Conservation (phyloP, 1,140 invertebrate species). For the Atta texana region DNA sequence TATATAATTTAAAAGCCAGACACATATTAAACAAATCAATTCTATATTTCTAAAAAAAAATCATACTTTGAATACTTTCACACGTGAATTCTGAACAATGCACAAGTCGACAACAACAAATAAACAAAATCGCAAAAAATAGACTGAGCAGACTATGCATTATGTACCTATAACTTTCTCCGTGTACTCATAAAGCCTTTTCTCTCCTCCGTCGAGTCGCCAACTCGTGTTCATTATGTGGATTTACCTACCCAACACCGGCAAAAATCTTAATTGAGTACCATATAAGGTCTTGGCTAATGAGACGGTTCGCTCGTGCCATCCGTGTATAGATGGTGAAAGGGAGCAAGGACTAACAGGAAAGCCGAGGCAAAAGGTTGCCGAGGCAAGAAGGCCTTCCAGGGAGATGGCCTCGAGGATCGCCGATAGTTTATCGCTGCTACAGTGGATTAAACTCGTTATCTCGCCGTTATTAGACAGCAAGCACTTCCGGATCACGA, state of each 20-base stretch:
- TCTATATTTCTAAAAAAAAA: background rate
- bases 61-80: background rate
- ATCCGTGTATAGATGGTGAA: conserved; percentile 70
- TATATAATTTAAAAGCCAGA: background rate
- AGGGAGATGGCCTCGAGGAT: conserved; percentile 23
- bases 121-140: background rate
- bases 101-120: background rate
- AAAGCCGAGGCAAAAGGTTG: conserved; percentile 69
- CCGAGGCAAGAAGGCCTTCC: conserved; percentile 26
- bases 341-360: conserved; percentile 65
- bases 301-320: conserved; percentile 74
- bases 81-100: no score
- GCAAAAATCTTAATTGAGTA: conserved; percentile 75
- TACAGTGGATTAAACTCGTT: conserved; percentile 53
- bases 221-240: conserved; percentile 62
- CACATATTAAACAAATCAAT: background rate
- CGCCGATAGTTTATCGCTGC: conserved; percentile 56
- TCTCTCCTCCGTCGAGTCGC: conserved; percentile 34
- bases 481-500: background rate
- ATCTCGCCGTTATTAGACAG: conserved; percentile 30
- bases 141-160: background rate
- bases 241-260: conserved; percentile 66
- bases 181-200: background rate
- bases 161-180: conserved; percentile 48
- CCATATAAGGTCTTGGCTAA: conserved; percentile 72